These are phyloP conservation scores for Paralvinella palmiformis DNA, from an alignment of 1,140 invertebrate genomes.

Conservation along the genomic window DNA sequence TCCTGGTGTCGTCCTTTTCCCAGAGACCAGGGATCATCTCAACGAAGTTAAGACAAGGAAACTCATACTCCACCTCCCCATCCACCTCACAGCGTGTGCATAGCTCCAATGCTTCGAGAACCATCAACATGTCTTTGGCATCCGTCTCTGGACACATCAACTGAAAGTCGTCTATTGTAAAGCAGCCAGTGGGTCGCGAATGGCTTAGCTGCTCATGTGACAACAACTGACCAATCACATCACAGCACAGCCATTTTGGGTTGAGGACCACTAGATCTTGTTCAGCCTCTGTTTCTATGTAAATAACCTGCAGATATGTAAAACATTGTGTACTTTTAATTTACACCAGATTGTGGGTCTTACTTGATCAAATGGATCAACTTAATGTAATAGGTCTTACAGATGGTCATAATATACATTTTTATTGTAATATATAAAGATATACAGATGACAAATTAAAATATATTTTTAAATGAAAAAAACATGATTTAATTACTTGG, in stretches of 20 bases:
- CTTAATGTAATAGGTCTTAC: too few species aligned
- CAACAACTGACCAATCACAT: constrained; percentile 67
- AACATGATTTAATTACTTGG: too few species aligned
- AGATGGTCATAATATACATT: too few species aligned
- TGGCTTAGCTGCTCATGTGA: constrained; percentile 61
- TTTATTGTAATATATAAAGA: too few species aligned
- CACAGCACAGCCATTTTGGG: constrained; percentile 68
- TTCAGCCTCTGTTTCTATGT: constrained; percentile 47
- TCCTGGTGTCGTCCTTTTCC: constrained; percentile 61
- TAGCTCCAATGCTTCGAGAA: constrained; percentile 59
- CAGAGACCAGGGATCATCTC: constrained; percentile 69
- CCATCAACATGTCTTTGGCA: constrained; percentile 37
- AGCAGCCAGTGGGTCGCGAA: constrained; percentile 68
- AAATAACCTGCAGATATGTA: constrained; percentile 52
- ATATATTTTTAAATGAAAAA: too few species aligned
- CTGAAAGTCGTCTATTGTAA: constrained; percentile 72
- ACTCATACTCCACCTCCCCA: constrained; percentile 70
- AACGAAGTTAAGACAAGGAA: constrained; percentile 71
- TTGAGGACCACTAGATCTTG: constrained; percentile 67
- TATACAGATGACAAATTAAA: too few species aligned
- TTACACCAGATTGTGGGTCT: too few species aligned
- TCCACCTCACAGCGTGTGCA: constrained; percentile 72
- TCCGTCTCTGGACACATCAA: constrained; percentile 68
- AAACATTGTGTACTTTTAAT: too few species aligned
- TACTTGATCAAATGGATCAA: too few species aligned